Percentiles rank a stretch among this genome's conserved stretches.
phyloP scores from a whole-genome alignment of 2,888 invertebrate species.

The Drepanosiphum platanoidis region DNA sequence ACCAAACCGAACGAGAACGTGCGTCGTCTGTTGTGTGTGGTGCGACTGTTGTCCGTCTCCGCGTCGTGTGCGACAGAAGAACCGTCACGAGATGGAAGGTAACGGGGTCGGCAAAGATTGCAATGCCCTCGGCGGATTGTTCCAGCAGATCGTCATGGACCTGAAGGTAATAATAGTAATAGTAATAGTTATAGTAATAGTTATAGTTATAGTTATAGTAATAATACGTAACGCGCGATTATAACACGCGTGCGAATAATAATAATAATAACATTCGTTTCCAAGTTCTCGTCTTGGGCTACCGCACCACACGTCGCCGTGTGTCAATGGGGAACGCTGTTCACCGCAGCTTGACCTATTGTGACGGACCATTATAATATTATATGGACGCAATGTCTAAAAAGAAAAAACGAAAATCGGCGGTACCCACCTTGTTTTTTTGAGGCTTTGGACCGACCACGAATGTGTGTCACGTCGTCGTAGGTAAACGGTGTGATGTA shows the following conservation, averaged over 20 bases:
- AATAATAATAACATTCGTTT: not conserved
- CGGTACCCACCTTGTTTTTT: too few species aligned
- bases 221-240: too few species aligned
- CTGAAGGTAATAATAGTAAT: conserved; percentile 83
- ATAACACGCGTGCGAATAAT: not conserved
- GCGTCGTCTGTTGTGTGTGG: not conserved
- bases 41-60: not conserved
- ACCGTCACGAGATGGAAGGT: conserved; percentile 71
- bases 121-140: conserved; percentile 90
- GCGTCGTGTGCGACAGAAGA: not conserved
- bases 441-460: too few species aligned
- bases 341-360: not conserved
- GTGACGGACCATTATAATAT: not conserved
- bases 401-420: too few species aligned
- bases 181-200: not conserved
- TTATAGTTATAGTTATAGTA: not conserved
- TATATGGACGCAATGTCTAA: not conserved
- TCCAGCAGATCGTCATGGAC: conserved; percentile 94
- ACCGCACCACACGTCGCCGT: not conserved
- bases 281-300: not conserved
- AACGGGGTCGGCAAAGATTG: conserved; percentile 81
- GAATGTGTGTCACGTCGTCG: not conserved
- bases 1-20: not conserved
- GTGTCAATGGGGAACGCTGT: not conserved
- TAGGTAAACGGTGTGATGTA: too few species aligned